Evolutionary conservation across 2,113 vertebrate genomes (phyloP).

Genomic region (Passerina amoena): DNA sequence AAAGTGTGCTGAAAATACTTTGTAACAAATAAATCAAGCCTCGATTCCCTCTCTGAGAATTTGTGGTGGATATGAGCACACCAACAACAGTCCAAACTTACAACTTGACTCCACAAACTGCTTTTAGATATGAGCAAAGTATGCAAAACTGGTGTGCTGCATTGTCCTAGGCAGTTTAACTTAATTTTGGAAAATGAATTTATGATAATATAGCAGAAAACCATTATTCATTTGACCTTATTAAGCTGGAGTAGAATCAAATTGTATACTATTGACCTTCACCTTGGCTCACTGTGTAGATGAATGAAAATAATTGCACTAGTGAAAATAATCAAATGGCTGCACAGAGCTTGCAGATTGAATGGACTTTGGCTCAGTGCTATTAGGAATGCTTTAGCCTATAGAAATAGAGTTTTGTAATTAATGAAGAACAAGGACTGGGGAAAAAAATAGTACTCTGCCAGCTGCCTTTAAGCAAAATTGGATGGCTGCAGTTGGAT

Average conservation of each 20-base stretch:
- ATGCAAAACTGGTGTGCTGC: background rate
- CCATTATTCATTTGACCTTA: conserved; percentile 37
- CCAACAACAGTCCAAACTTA: background rate
- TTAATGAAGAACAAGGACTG: conserved; percentile 18
- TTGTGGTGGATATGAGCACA: background rate
- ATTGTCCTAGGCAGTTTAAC: background rate
- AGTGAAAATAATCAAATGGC: conserved; percentile 56
- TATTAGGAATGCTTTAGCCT: conserved; percentile 46
- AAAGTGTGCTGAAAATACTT: background rate
- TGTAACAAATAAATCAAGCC: background rate
- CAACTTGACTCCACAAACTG: background rate
- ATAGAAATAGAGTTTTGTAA: conserved; percentile 41
- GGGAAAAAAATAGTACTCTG: background rate
- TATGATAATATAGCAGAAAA: conserved; percentile 35
- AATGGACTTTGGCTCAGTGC: conserved; percentile 33
- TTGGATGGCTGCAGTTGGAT: background rate
- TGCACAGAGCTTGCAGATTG: conserved; percentile 35
- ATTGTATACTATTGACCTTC: conserved; percentile 53
- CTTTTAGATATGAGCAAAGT: background rate
- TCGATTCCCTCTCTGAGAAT: background rate
- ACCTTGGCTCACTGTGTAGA: conserved; percentile 25
- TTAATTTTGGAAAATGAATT: conserved; percentile 27
- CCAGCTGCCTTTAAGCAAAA: background rate
- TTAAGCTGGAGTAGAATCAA: conserved; percentile 49
- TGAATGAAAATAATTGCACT: conserved; percentile 51